Evolutionary conservation across 2,797 vertebrate genomes (phyloP).

Genomic region (Enteromius treurensis): DNA sequence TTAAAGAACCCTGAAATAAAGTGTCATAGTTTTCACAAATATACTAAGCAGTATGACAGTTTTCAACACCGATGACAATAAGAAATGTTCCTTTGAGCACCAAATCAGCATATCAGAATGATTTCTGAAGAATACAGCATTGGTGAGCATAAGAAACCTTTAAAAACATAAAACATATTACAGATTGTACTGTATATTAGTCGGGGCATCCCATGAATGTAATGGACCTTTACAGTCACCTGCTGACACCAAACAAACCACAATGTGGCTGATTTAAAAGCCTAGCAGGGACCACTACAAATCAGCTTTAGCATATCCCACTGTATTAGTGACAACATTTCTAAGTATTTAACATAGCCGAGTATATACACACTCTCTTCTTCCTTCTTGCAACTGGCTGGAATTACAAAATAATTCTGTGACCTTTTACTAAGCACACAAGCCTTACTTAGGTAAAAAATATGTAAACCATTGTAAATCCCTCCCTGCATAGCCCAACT

Average conservation of each 20-base stretch:
- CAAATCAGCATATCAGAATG: not conserved
- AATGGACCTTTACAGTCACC: not conserved
- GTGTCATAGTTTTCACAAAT: not conserved
- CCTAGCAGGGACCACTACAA: not conserved
- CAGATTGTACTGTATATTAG: not conserved
- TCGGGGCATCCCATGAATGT: not conserved
- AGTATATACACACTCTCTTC: not conserved
- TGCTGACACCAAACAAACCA: not conserved
- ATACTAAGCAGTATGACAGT: not conserved
- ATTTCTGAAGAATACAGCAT: not conserved
- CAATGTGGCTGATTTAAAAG: not conserved
- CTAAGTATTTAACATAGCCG: not conserved
- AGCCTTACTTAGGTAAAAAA: constrained; percentile 23
- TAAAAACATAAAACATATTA: not conserved
- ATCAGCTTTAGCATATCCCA: constrained; percentile 1
- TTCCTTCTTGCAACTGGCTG: not conserved
- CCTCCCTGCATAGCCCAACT: not conserved
- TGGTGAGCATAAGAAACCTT: not conserved
- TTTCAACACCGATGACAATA: not conserved
- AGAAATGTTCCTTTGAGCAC: not conserved
- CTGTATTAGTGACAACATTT: not conserved
- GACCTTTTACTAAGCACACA: constrained; percentile 36
- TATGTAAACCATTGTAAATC: constrained; percentile 32
- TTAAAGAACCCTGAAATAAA: not conserved
- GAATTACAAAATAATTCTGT: constrained; percentile 29